phyloP scores from a whole-genome alignment of 2,888 invertebrate species.

The Cephus spinipes region DNA sequence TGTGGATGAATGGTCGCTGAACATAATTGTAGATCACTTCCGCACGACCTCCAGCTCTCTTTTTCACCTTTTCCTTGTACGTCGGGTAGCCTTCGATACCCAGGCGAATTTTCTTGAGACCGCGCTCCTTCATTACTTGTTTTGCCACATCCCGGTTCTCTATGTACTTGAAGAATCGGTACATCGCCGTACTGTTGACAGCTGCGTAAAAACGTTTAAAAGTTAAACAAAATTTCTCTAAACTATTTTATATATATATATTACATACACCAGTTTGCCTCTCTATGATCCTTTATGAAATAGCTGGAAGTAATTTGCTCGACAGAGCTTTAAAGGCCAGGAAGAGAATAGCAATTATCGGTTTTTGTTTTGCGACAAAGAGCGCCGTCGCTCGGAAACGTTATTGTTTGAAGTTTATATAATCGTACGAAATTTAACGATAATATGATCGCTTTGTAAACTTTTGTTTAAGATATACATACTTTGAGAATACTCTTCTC shows the following conservation, averaged over 20 bases:
- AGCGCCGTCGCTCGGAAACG: no score
- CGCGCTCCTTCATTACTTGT: conserved; percentile 98
- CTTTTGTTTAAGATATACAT: conserved; percentile 47
- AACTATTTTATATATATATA: background rate
- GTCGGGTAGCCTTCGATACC: conserved; percentile 99
- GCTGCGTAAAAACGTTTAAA: conserved; percentile 69
- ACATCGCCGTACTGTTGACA: conserved; percentile 94
- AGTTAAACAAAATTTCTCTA: background rate
- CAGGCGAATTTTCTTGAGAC: conserved; percentile 97
- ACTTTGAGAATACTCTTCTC: conserved; percentile 98
- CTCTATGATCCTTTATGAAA: no score
- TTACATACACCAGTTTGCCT: background rate
- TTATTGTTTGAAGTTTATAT: no score
- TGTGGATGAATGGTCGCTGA: conserved; percentile 97
- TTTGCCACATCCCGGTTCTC: conserved; percentile 99
- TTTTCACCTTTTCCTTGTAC: conserved; percentile 98
- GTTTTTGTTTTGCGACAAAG: no score
- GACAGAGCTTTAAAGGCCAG: no score
- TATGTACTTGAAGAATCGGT: conserved; percentile 99
- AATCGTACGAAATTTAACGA: no score
- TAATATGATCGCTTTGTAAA: no score
- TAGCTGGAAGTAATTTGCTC: no score
- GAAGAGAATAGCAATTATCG: no score
- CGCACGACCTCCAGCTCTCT: conserved; percentile 92
- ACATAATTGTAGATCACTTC: conserved; percentile 99